A percentile compares a stretch with the other conserved stretches of the same genome.
These are phyloP conservation scores for Diploptera punctata DNA, from an alignment of 2,888 invertebrate genomes.

Conservation along the genomic window DNA sequence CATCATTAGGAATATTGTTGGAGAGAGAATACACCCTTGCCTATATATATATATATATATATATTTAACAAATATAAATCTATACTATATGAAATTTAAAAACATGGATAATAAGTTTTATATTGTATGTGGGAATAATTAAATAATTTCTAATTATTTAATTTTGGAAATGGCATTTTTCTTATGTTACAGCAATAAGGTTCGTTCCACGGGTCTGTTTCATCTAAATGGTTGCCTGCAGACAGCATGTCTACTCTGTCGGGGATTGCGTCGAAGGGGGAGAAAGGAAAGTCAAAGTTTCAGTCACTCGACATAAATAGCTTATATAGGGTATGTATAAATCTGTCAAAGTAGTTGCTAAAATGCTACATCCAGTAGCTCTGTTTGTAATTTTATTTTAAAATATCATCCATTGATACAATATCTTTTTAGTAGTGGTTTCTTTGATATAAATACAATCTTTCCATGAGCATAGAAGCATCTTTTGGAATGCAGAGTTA, in stretches of 20 bases:
- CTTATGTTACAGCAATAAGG: slow-evolving; percentile 62
- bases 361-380: no score
- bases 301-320: slow-evolving; percentile 98
- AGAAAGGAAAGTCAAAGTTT: slow-evolving; percentile 94
- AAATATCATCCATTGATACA: not conserved
- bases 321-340: slow-evolving; percentile 88
- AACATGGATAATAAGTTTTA: no score
- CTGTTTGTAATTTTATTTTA: not conserved
- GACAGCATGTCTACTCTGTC: slow-evolving; percentile 97
- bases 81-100: no score
- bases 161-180: not conserved
- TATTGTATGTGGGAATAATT: no score
- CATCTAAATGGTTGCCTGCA: slow-evolving; percentile 91
- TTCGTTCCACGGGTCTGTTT: slow-evolving; percentile 80
- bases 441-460: not conserved
- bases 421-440: not conserved
- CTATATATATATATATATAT: no score
- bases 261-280: slow-evolving; percentile 84
- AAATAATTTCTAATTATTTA: no score
- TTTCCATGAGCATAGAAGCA: not conserved
- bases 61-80: no score
- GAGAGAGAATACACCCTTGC: no score
- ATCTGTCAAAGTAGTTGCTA: no score
- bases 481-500: no score
- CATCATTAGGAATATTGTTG: no score